phyloP scores from a whole-genome alignment of 2,888 invertebrate genomes.

The Synanthedon andrenaeformis region DNA sequence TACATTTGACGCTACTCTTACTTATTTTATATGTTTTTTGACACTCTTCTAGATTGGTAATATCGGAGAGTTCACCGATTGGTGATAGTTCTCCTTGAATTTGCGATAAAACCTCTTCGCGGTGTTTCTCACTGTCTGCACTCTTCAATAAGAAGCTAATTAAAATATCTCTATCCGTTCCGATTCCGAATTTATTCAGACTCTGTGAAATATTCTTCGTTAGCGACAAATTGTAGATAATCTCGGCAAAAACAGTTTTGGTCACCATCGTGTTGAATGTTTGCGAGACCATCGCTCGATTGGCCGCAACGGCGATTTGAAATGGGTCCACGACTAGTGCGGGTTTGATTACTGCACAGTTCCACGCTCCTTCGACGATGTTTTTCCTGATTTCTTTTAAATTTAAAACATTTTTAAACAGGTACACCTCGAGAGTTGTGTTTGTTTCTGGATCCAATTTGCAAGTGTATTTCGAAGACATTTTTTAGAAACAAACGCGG shows the following conservation, averaged over 20 bases:
- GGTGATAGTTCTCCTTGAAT: constrained; percentile 69
- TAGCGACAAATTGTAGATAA: constrained; percentile 75
- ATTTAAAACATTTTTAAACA: constrained; percentile 73
- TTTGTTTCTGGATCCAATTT: constrained; percentile 53
- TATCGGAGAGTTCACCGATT: constrained; percentile 50
- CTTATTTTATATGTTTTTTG: constrained; percentile 73
- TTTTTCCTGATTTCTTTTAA: constrained; percentile 62
- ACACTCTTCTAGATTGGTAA: constrained; percentile 61
- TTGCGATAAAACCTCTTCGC: constrained; percentile 40
- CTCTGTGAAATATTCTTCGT: constrained; percentile 79
- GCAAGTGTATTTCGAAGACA: constrained; percentile 30
- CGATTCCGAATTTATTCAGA: constrained; percentile 74
- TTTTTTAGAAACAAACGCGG: constrained; percentile 6
- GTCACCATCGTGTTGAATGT: constrained; percentile 67
- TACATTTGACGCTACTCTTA: constrained; percentile 46
- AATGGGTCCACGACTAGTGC: constrained; percentile 70
- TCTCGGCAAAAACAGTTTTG: constrained; percentile 73
- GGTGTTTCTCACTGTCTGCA: constrained; percentile 17
- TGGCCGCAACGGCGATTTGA: constrained; percentile 74
- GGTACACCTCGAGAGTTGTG: constrained; percentile 52
- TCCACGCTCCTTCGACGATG: constrained; percentile 66
- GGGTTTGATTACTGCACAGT: constrained; percentile 74
- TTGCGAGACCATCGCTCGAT: constrained; percentile 71
- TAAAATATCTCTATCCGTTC: constrained; percentile 32
- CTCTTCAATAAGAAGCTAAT: constrained; percentile 37